Evolutionary conservation across 2,113 vertebrate species (phyloP), one percentile per base, ranked within the genome.

Genomic region (Grallaria varia): DNA sequence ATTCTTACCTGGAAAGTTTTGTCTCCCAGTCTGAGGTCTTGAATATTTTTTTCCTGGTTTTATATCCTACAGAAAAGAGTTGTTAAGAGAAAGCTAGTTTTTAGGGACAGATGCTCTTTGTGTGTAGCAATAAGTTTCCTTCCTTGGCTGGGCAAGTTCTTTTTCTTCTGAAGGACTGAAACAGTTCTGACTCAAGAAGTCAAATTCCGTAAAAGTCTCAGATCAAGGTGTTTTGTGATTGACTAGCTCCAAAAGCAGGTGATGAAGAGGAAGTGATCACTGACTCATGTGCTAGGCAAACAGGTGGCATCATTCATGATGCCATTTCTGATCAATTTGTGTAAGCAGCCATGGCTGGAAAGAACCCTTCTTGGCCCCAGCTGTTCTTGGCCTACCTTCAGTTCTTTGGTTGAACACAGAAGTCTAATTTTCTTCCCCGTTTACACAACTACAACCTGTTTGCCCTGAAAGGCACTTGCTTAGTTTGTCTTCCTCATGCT

Each of bases 1-100:
- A 16, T 49, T 94, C 31, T 60, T 93, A 93, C 58, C 67, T 83
- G 62, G 35, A 76, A 94, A 45, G 53, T 37, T 72, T 88, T 84
- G 8, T 76, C 78, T 92, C 9, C 28, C 30, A 58, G 37, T 25
- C 40, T 78, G 40, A 90, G 15, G 35, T 66, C n/a, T 60, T 23
- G 44, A 71, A 49, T 31, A 19, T 21, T 59, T 78, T 72, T 60
- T 66, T 35, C 37, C 35, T 76, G 10, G 5, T 56, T 72, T 91
- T 47, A 58, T 27, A 72, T 82, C 14, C 81, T 79, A 25, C 18
- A 95, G 58, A 69, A 93, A 79, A 40, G 6, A 7, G 5, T 55
- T 87, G 27, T 69, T 53, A 60, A 71, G 60, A 94, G 64, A 76
- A 21, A 82, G 15, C 23, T 69, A 21, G 18, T 33, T 91, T 92